Conservation (phyloP, 2,888 invertebrate species). For the Drosophila longiperda region DNA sequence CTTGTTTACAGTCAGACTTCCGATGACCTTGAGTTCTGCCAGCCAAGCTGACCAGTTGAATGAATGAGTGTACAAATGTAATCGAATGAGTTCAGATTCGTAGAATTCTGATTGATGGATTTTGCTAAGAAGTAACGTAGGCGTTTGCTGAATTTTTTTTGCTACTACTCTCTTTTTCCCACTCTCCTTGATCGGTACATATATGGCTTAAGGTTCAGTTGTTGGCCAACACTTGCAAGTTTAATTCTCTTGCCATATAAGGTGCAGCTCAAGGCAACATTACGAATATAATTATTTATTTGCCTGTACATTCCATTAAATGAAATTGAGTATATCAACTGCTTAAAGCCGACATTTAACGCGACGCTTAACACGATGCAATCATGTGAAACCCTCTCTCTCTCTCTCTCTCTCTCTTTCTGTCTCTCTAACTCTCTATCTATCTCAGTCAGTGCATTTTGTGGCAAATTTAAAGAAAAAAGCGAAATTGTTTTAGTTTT, state of each 20-base stretch:
- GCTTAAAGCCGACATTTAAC: constrained; percentile 25
- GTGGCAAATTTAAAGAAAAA: constrained; percentile 49
- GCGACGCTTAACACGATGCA: constrained; percentile 38
- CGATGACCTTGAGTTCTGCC: constrained; percentile 63
- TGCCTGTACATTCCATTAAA: constrained; percentile 17
- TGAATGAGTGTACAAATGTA: constrained; percentile 14
- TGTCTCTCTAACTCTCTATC: not conserved
- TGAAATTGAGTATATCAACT: constrained; percentile 21
- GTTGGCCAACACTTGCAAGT: constrained; percentile 31
- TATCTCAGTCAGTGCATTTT: constrained; percentile 46
- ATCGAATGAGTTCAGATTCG: constrained; percentile 17
- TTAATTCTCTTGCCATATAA: constrained; percentile 47
- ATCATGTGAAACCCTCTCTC: constrained; percentile 43
- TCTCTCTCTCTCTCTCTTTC: not conserved
- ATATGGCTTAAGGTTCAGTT: constrained; percentile 29
- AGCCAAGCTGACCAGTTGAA: constrained; percentile 51
- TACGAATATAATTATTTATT: constrained; percentile 8
- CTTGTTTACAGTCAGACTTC: constrained; percentile 60
- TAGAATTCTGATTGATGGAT: constrained; percentile 53
- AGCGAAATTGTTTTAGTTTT: constrained; percentile 62
- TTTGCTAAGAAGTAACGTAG: constrained; percentile 29
- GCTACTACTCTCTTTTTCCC: constrained; percentile 1
- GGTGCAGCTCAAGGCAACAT: constrained; percentile 45
- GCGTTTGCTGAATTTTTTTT: constrained; percentile 32
- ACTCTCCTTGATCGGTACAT: constrained; percentile 10